Evolutionary conservation across 2,113 vertebrate species (phyloP), one percentile per base, ranked within the genome.

Genomic region (Albula glossodonta): DNA sequence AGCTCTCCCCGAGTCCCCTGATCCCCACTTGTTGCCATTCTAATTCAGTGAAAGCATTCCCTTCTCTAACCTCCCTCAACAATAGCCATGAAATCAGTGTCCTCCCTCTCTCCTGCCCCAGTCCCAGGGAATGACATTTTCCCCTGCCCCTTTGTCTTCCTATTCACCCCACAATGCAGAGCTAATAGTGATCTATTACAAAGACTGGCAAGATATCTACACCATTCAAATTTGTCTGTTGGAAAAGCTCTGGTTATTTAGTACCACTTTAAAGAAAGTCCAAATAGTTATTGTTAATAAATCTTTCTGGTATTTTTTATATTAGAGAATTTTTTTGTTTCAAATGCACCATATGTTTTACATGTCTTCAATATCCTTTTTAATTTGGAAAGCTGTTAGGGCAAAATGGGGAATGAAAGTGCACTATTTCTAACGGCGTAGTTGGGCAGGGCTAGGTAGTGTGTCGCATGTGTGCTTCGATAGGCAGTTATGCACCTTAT

Each of bases 21-120:
- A 94, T 94, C 94, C 95, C 96, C 95, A 97, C 96, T 97, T 97
- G 97, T 97, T 97, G 96, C 96, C 92, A 91, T 96, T 97, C 92
- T 91, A 89, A 96, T 94, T 93, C 93, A 94, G 94, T 93, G 93
- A 96, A 96, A 96, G 96, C 96, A 96, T 96, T 97, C 93, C 78
- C 95, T 94, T 93, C 94, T 91, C 92, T 93, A 95, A 96, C 93
- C 95, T 96, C 87, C 13, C 50, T 92, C 90, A 96, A 97, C 97
- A 97, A 97, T 97, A 96, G 96, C 94, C 95, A 94, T 95, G 96
- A 96, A 96, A 96, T 97, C 96, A 96, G 94, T 89, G 83, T 95
- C 95, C 95, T 94, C 92, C 91, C 89, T 90, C 87, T 91, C 94
- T 86, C 89, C 95, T 89, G 85, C 89, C 95, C 89, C 77, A 11